Evolutionary conservation across 2,113 vertebrate genomes (phyloP), one percentile per base, ranked within the genome.

Genomic region (rabbit (Oryctolagus cuniculus)): DNA sequence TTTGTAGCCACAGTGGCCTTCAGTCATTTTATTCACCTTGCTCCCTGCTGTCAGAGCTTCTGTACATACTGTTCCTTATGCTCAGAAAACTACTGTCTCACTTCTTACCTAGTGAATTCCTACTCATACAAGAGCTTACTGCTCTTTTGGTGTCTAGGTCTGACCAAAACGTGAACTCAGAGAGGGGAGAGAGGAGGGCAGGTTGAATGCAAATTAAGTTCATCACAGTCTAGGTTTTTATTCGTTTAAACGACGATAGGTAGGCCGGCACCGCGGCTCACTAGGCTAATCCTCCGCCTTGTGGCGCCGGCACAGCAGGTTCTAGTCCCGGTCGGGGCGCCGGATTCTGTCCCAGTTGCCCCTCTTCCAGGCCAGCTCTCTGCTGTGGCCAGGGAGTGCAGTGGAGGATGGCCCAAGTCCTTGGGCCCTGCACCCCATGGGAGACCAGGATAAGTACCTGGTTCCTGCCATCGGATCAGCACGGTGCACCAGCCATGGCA

Each of bases 81-180:
- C 19, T 27, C 83, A 53, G 74, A 67, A 22, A 7, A 29, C 49
- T 63, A 0, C 61, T 44, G 67, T 88, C 31, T 90, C 5, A 80
- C 22, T 11, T 73, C 38, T 95, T 53, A 11, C 73, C 73, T 55
- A 31, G n/a, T 61, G 44, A 88, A 80, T 93, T 75, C 36, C 34
- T 53, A 72, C 16, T 78, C 12, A 24, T 11, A 88, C 72, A 34
- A 34, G 58, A 81, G 51, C 31, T 86, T 90, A 66, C 55, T 19
- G 81, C 31, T 66, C 29, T 29, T 90, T 78, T 72, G 69, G 64
- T 64, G 31, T 79, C 72, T 66, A 90, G 38, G 12, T 87, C 66
- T 89, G 89, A 91, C 69, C 51, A 72, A 82, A 91, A 72, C 61
- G 66, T 92, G 80, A 83, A 80, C 51, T 70, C 7, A 36, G 61